These are phyloP conservation scores for Nannobrachium achirus DNA, from an alignment of 2,113 vertebrate species.

Conservation along the genomic window DNA sequence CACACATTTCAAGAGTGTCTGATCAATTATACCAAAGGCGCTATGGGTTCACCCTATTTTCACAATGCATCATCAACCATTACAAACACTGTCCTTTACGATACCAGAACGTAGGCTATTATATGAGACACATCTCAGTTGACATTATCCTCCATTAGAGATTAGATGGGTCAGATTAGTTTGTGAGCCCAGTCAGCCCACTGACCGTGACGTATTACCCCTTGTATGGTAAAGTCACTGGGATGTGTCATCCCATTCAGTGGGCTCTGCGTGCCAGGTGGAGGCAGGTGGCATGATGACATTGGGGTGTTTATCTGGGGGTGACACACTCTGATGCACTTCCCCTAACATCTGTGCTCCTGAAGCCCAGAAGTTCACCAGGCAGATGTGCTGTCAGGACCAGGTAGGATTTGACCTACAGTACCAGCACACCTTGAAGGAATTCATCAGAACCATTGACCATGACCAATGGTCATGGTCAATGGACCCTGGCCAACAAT, in stretches of 20 bases:
- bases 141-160: neutral
- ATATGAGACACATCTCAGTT: neutral
- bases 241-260: constrained; percentile 1
- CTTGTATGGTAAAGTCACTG: neutral
- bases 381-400: constrained; percentile 1
- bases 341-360: neutral
- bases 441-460: neutral
- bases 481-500: neutral
- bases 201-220: constrained; percentile 15
- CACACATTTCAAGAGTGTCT: neutral
- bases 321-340: neutral
- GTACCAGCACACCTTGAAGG: constrained; percentile 1
- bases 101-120: neutral
- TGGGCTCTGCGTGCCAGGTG: neutral
- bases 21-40: neutral
- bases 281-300: neutral
- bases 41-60: neutral
- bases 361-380: neutral
- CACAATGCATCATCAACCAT: neutral
- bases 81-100: constrained; percentile 2
- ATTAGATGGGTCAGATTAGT: constrained; percentile 14
- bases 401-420: constrained; percentile 3
- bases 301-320: constrained; percentile 2
- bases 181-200: no score
- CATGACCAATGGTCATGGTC: constrained; percentile 10